Evolutionary conservation across 2,113 vertebrate species (phyloP).

Genomic region (Stercorarius parasiticus): DNA sequence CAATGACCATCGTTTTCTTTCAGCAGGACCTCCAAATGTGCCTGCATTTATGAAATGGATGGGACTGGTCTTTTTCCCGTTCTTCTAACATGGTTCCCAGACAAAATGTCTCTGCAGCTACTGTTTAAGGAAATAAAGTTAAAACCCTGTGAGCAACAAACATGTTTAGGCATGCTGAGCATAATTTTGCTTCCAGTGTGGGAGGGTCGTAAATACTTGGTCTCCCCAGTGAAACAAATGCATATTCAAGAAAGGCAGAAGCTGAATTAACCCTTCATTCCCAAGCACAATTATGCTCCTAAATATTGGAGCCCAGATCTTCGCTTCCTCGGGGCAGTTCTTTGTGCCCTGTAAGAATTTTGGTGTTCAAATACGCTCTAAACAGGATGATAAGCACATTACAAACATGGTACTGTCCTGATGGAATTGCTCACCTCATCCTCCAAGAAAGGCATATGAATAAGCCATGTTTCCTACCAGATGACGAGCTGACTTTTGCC

Average conservation of each 20-base stretch:
- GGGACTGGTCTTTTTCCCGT: background rate
- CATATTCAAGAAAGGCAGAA: background rate
- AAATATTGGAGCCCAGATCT: background rate
- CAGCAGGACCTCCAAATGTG: background rate
- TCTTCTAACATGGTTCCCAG: slow-evolving; percentile 1
- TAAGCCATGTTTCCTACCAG: background rate
- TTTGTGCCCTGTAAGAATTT: background rate
- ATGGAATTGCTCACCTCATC: background rate
- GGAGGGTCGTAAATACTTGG: slow-evolving; percentile 37
- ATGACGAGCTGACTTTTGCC: background rate
- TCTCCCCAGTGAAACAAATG: slow-evolving; percentile 26
- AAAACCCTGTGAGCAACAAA: slow-evolving; percentile 8
- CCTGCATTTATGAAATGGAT: background rate
- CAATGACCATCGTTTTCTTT: background rate
- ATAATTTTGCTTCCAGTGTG: slow-evolving; percentile 36
- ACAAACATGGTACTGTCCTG: background rate
- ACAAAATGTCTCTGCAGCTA: slow-evolving; percentile 36
- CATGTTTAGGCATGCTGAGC: slow-evolving; percentile 35
- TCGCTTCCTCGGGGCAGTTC: background rate
- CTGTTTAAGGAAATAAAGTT: slow-evolving; percentile 30
- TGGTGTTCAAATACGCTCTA: background rate
- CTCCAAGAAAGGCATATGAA: background rate
- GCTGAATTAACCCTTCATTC: slow-evolving; percentile 36
- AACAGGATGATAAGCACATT: background rate
- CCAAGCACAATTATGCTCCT: background rate